Percentiles rank a stretch among this genome's conserved stretches.
These are phyloP conservation scores for Drosophila grimshawi DNA, from an alignment of 1,140 invertebrate species.

Conservation along the genomic window DNA sequence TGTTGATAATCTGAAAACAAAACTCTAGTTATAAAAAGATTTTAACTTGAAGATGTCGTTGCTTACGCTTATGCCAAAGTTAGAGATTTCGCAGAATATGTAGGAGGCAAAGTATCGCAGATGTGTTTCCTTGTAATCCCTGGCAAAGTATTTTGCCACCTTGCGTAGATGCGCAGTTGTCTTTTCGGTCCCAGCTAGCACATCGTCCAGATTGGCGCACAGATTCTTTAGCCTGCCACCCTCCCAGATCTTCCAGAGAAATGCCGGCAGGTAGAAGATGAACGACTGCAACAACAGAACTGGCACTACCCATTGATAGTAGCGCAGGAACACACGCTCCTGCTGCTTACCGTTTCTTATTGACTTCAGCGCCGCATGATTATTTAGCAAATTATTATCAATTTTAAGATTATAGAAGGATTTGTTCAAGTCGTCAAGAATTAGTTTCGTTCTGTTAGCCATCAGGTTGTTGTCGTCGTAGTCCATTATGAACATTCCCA, in stretches of 20 bases:
- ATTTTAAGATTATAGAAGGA: slow-evolving; percentile 22
- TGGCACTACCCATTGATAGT: slow-evolving; percentile 96
- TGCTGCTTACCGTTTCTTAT: neutral
- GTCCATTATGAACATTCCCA: slow-evolving; percentile 89
- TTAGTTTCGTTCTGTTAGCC: slow-evolving; percentile 48
- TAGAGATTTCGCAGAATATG: slow-evolving; percentile 90
- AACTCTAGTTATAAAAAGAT: neutral
- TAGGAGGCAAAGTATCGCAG: slow-evolving; percentile 89
- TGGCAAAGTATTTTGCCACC: slow-evolving; percentile 86
- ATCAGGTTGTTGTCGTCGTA: slow-evolving; percentile 83
- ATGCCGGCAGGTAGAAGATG: slow-evolving; percentile 90
- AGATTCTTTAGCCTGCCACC: slow-evolving; percentile 87
- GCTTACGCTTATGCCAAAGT: slow-evolving; percentile 89
- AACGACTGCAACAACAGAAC: slow-evolving; percentile 92
- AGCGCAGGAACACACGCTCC: slow-evolving; percentile 87
- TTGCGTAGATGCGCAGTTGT: slow-evolving; percentile 85
- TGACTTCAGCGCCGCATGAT: slow-evolving; percentile 33
- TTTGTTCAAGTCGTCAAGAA: neutral
- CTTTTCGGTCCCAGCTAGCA: slow-evolving; percentile 82
- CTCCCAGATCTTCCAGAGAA: slow-evolving; percentile 92
- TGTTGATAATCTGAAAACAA: slow-evolving; percentile 85
- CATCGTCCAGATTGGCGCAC: slow-evolving; percentile 84
- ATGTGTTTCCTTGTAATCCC: slow-evolving; percentile 86
- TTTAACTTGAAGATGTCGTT: too few species aligned
- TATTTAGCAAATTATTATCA: slow-evolving; percentile 24